phyloP scores from a whole-genome alignment of 2,888 invertebrate species.

The Acronicta alni region DNA sequence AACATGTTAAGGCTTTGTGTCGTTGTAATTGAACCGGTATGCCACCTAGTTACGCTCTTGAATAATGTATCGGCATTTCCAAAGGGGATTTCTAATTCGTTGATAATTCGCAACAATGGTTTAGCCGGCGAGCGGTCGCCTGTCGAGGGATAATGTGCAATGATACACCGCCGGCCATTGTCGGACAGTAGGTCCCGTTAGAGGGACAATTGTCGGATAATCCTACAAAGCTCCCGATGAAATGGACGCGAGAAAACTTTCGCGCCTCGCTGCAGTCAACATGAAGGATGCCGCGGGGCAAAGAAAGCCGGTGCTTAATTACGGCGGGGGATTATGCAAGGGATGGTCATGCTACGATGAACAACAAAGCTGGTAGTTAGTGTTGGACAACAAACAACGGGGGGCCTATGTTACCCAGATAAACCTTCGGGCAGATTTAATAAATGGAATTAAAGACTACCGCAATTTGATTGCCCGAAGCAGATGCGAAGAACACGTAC shows the following conservation, averaged over 20 bases:
- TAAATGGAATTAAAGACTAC: slow-evolving; percentile 62
- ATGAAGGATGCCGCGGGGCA: slow-evolving; percentile 69
- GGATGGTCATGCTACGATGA: slow-evolving; percentile 73
- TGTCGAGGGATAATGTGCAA: slow-evolving; percentile 83
- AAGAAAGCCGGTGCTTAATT: slow-evolving; percentile 82
- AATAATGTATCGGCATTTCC: slow-evolving; percentile 71
- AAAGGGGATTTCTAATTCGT: slow-evolving; percentile 84
- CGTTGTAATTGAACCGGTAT: slow-evolving; percentile 66
- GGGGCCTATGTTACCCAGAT: slow-evolving; percentile 61
- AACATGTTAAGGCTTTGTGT: slow-evolving; percentile 56
- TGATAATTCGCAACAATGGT: slow-evolving; percentile 84
- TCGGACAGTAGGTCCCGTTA: slow-evolving; percentile 78
- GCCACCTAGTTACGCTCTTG: slow-evolving; percentile 87
- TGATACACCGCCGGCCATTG: slow-evolving; percentile 82
- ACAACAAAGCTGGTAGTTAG: slow-evolving; percentile 71
- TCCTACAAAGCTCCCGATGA: slow-evolving; percentile 83
- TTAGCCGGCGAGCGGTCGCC: slow-evolving; percentile 72
- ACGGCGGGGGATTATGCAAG: slow-evolving; percentile 81
- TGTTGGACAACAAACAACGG: slow-evolving; percentile 83
- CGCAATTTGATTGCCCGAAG: slow-evolving; percentile 47
- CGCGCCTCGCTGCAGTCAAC: slow-evolving; percentile 86
- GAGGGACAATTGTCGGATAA: slow-evolving; percentile 81
- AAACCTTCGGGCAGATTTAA: slow-evolving; percentile 55
- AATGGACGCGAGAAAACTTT: slow-evolving; percentile 81
- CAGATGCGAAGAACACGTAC: slow-evolving; percentile 37